Evolutionary conservation across 2,888 invertebrate genomes (phyloP).

Genomic region (Dendrolimus pini): DNA sequence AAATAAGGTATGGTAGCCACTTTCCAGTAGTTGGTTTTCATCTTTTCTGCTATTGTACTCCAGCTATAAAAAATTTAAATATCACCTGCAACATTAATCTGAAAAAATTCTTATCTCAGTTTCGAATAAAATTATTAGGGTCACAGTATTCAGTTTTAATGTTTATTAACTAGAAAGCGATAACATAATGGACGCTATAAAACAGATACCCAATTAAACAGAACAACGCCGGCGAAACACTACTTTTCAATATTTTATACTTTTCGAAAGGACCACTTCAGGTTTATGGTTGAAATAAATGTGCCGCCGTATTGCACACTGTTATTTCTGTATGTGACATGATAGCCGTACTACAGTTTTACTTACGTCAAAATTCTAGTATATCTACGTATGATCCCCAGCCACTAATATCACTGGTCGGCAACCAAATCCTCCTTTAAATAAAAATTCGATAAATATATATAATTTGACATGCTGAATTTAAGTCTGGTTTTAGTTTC

Average conservation of each 20-base stretch:
- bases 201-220: neutral
- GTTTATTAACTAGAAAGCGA: neutral
- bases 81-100: neutral
- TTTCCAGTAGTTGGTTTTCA: too few relatives aligned
- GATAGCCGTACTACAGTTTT: too few relatives aligned
- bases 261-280: neutral
- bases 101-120: slow-evolving; percentile 12
- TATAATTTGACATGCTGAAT: too few relatives aligned
- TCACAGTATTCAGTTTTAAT: neutral
- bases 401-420: too few relatives aligned
- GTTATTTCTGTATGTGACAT: too few relatives aligned
- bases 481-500: too few relatives aligned
- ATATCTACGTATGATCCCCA: too few relatives aligned
- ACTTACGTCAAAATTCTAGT: too few relatives aligned
- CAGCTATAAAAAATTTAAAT: neutral
- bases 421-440: too few relatives aligned
- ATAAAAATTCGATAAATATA: too few relatives aligned
- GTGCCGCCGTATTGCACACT: neutral
- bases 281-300: neutral
- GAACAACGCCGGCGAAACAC: neutral
- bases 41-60: too few relatives aligned
- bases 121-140: slow-evolving; percentile 4
- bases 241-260: neutral
- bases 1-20: too few relatives aligned
- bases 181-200: neutral